Base-by-base conservation (phyloP, 2,113 vertebrate species). In the Madoqua kirkii region DNA sequence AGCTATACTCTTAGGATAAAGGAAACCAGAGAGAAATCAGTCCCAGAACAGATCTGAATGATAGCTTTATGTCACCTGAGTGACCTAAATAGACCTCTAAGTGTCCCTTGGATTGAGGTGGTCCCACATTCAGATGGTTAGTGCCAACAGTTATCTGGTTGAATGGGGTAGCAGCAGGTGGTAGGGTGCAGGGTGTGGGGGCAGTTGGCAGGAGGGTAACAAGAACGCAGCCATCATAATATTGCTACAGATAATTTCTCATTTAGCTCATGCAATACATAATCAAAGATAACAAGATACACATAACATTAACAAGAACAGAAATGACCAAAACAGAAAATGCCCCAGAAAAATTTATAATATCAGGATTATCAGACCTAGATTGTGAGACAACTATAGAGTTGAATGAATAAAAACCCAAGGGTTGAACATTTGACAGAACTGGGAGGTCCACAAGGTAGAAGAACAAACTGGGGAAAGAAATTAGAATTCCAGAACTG, bases 401-500 rank as follows among this genome's bases (percentile, higher is more conserved):
- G 52, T 59, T 87, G 14, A 89, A 91, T 14, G 87, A 96, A 74
- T 55, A 94, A 86, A 91, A 90, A 29, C 13, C 17, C 19, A 93
- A 94, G 5, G 11, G 31, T 25, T 57, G 50, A 92, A 59, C 54
- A 90, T 93, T 88, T 95, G 67, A 81, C 55, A 93, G 27, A 93
- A 96, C 31, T 95, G 0, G 57, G 88, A 94, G 6, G 50, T 52
- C 9, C 23, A 92, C 83, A 96, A 82, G 21, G 54, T 59, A 31
- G 78, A 64, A 96, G 31, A 84, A 4, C n/a, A 79, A 95, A 64
- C 50, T 87, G 55, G 27, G 91, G 92, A 91, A 96, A 79, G 79
- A 90, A 87, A 78, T 95, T 83, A 82, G 25, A 95, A 96, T 91
- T 62, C 54, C 57, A 95, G 86, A 92, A 95, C 33, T 48, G 27